phyloP scores from a whole-genome alignment of 1,140 invertebrate species.

The Drosophila arizonae region DNA sequence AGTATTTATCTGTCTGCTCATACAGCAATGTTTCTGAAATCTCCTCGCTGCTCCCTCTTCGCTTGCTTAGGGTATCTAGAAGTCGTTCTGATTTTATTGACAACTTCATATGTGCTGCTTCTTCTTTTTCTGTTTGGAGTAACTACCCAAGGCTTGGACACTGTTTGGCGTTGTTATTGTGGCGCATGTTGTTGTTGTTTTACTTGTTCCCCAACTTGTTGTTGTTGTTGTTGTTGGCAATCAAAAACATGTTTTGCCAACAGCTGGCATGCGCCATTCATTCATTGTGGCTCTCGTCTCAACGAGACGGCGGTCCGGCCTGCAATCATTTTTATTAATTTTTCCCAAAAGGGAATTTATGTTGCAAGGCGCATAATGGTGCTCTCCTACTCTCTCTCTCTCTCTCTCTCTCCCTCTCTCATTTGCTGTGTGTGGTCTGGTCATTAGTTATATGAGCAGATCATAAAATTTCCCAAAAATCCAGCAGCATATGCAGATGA shows the following conservation, averaged over 20 bases:
- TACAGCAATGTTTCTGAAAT: too few relatives aligned
- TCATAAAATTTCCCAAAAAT: conserved; percentile 48
- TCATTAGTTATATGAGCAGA: conserved; percentile 74
- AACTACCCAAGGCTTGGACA: conserved; percentile 36
- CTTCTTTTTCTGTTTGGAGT: conserved; percentile 24
- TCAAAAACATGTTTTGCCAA: conserved; percentile 79
- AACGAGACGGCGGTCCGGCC: conserved; percentile 43
- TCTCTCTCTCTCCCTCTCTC: background rate
- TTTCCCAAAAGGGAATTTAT: conserved; percentile 77
- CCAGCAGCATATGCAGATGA: conserved; percentile 9
- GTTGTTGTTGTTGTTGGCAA: conserved; percentile 61
- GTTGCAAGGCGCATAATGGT: conserved; percentile 41
- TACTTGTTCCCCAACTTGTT: conserved; percentile 1
- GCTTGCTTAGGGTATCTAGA: background rate
- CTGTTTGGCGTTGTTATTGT: conserved; percentile 16
- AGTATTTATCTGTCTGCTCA: too few relatives aligned
- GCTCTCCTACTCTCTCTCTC: background rate
- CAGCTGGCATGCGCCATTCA: conserved; percentile 80
- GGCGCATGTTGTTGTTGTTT: conserved; percentile 12
- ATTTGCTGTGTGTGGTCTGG: conserved; percentile 1
- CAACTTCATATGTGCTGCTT: background rate
- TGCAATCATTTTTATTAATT: conserved; percentile 82
- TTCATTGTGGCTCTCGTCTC: conserved; percentile 57
- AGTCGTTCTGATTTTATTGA: background rate
- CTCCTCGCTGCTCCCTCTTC: too few relatives aligned